These are phyloP conservation scores for Onthophagus taurus DNA, from an alignment of 1,140 invertebrate genomes.

Conservation along the genomic window DNA sequence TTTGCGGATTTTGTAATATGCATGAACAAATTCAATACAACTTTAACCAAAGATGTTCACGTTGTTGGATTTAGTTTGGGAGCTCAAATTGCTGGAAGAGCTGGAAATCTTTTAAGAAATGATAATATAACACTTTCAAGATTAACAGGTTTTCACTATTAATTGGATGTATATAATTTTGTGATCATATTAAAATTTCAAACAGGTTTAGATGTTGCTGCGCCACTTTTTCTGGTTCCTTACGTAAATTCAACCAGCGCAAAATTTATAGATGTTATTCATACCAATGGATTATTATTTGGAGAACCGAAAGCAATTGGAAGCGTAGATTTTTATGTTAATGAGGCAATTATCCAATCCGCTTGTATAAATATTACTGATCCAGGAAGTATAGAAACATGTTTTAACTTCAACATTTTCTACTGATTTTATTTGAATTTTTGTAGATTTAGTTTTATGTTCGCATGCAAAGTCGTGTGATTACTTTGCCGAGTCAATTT, in stretches of 20 bases:
- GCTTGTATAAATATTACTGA: no score
- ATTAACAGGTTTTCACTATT: conserved; percentile 6
- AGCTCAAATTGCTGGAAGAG: not conserved
- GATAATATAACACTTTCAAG: not conserved
- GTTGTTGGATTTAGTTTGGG: conserved; percentile 7
- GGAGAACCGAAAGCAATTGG: conserved; percentile 48
- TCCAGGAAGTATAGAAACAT: no score
- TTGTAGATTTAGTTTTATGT: no score
- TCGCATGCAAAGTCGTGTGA: no score
- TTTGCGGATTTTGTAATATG: no score
- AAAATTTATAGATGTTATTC: conserved; percentile 58
- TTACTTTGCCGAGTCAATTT: no score
- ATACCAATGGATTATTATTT: conserved; percentile 56
- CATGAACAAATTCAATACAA: not conserved
- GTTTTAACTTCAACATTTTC: no score
- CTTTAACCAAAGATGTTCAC: not conserved
- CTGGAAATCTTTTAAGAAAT: not conserved
- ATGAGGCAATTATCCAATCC: conserved; percentile 54
- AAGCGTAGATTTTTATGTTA: conserved; percentile 60
- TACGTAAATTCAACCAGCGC: conserved; percentile 49
- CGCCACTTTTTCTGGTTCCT: conserved; percentile 48
- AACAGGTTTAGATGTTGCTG: conserved; percentile 50
- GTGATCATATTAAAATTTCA: no score
- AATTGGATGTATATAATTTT: no score
- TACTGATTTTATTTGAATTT: no score